Conservation (phyloP, 2,888 invertebrate species). For the Spicauda simplicius region DNA sequence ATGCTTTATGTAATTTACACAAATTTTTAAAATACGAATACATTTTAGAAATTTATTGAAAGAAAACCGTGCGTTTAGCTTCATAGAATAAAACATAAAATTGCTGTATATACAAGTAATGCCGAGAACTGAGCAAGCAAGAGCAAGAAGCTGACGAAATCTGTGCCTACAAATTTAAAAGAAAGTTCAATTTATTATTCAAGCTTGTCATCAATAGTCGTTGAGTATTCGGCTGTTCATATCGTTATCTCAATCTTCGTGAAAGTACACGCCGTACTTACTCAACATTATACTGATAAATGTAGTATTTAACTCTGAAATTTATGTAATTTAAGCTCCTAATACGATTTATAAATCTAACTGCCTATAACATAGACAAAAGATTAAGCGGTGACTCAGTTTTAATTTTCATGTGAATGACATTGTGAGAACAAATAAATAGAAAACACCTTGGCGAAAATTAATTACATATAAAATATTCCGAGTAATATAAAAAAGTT, state of each 20-base stretch:
- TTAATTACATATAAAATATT: too few species aligned
- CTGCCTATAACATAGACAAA: too few species aligned
- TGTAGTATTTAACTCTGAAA: slow-evolving; percentile 18
- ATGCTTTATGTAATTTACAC: too few species aligned
- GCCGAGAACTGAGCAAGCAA: not conserved
- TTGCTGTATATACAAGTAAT: not conserved
- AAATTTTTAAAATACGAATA: too few species aligned
- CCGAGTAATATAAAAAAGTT: too few species aligned
- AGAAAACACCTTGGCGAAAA: too few species aligned
- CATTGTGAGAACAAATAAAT: not conserved
- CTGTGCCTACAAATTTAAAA: slow-evolving; percentile 45
- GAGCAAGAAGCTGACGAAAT: slow-evolving; percentile 2
- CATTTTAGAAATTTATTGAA: too few species aligned
- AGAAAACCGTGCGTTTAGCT: too few species aligned
- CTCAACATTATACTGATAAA: slow-evolving; percentile 7
- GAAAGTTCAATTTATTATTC: slow-evolving; percentile 46
- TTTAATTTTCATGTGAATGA: not conserved
- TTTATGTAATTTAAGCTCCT: not conserved
- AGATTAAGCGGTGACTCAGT: not conserved
- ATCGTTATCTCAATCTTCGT: slow-evolving; percentile 43
- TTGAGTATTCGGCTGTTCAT: slow-evolving; percentile 18
- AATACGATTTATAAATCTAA: too few species aligned
- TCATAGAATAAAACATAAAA: too few species aligned
- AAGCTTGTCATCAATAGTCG: slow-evolving; percentile 21
- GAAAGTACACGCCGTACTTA: slow-evolving; percentile 45